Evolutionary conservation across 2,113 vertebrate genomes (phyloP).

Genomic region (Protobothrops mucrosquamatus): DNA sequence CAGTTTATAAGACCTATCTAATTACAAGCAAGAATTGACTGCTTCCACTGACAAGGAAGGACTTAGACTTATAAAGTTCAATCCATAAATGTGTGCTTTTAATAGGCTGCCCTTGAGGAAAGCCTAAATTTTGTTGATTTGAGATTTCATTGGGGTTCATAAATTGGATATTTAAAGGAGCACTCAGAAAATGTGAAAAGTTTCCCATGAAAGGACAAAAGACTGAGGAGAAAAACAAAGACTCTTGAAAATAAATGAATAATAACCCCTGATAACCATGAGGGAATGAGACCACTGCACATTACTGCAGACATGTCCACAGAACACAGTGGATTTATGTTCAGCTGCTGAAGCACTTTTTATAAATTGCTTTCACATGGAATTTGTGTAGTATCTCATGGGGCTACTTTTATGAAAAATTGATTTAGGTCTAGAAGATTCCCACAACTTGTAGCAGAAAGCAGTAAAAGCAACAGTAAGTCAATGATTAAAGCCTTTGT

Average conservation of each 20-base stretch:
- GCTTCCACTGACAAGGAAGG: conserved; percentile 60
- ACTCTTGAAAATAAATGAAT: conserved; percentile 50
- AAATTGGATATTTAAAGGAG: conserved; percentile 63
- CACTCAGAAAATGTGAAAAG: conserved; percentile 42
- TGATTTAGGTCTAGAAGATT: conserved; percentile 48
- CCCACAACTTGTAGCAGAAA: conserved; percentile 52
- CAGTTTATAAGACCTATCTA: conserved; percentile 52
- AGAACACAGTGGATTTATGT: conserved; percentile 36
- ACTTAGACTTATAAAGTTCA: conserved; percentile 59
- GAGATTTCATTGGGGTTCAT: conserved; percentile 53
- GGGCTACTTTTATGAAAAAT: conserved; percentile 52
- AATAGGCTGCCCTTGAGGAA: conserved; percentile 63
- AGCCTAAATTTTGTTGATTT: conserved; percentile 51
- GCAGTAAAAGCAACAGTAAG: conserved; percentile 60
- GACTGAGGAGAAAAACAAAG: conserved; percentile 36
- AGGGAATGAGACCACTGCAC: conserved; percentile 32
- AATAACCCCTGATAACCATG: conserved; percentile 18
- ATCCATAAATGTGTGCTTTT: conserved; percentile 62
- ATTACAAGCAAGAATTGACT: conserved; percentile 61
- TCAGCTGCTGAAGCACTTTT: conserved; percentile 36
- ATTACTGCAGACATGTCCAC: conserved; percentile 32
- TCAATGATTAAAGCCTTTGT: conserved; percentile 57
- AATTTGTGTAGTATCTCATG: conserved; percentile 52
- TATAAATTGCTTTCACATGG: conserved; percentile 43
- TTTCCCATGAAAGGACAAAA: conserved; percentile 39